Conservation (phyloP, 2,888 invertebrate genomes). For the Drosophila mimica region DNA sequence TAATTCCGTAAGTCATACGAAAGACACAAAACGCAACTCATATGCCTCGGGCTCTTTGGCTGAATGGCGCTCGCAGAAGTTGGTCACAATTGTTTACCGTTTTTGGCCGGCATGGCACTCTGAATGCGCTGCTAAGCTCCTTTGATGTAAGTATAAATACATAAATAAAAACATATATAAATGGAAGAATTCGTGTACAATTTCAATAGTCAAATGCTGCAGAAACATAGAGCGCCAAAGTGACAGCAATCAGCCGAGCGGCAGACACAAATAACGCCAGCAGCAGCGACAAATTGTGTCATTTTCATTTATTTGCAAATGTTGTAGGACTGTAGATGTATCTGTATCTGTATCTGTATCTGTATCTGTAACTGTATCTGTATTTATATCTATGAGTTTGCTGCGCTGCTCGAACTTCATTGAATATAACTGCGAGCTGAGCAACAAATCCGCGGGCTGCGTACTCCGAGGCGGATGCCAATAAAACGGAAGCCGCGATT, state of each 20-base stretch:
- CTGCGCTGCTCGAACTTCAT: constrained; percentile 63
- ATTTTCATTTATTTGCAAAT: constrained; percentile 67
- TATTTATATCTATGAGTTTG: constrained; percentile 27
- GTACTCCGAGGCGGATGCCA: constrained; percentile 52
- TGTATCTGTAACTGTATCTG: constrained; percentile 15
- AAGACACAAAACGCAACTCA: constrained; percentile 35
- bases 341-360: constrained; percentile 30
- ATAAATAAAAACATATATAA: not conserved
- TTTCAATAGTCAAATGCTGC: constrained; percentile 24
- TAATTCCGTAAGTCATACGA: constrained; percentile 62
- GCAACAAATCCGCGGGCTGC: constrained; percentile 30
- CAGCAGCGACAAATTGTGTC: constrained; percentile 67
- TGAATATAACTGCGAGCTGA: constrained; percentile 56
- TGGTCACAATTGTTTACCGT: constrained; percentile 9
- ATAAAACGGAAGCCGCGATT: constrained; percentile 79
- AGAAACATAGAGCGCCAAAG: constrained; percentile 37
- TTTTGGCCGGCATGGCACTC: not conserved
- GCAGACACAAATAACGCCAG: constrained; percentile 19
- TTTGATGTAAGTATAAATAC: constrained; percentile 6
- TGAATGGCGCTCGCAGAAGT: not conserved
- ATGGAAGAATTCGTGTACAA: not conserved
- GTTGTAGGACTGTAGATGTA: constrained; percentile 22
- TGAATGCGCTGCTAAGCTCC: constrained; percentile 7
- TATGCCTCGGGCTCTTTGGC: constrained; percentile 21
- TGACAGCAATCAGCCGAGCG: constrained; percentile 34